These are phyloP conservation scores for Xyrauchen texanus DNA, from an alignment of 2,113 vertebrate species.

Conservation along the genomic window DNA sequence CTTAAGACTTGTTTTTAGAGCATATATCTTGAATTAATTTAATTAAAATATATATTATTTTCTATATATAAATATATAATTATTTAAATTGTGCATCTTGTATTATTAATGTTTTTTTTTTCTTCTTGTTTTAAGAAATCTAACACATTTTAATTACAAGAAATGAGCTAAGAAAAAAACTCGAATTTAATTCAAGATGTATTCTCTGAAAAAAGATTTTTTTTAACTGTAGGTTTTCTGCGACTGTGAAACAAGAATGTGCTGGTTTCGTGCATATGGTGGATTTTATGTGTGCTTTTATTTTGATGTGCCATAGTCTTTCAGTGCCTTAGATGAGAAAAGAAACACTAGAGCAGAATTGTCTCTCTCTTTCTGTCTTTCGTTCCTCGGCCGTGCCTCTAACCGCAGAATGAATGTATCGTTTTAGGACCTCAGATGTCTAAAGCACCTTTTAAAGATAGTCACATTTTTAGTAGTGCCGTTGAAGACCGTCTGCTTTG, in stretches of 20 bases:
- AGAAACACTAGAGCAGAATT: constrained; percentile 63
- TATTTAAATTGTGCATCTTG: too few species aligned
- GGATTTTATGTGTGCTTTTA: too few species aligned
- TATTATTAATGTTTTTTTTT: too few species aligned
- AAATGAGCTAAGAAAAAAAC: too few species aligned
- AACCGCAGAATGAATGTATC: constrained; percentile 75
- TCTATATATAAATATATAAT: too few species aligned
- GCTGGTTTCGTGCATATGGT: constrained; percentile 4
- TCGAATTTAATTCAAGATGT: too few species aligned
- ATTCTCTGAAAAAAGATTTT: too few species aligned
- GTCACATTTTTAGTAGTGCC: constrained; percentile 49
- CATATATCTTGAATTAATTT: too few species aligned
- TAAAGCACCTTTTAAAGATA: constrained; percentile 65
- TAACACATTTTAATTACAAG: too few species aligned
- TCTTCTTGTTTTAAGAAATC: too few species aligned
- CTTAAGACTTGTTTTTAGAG: too few species aligned
- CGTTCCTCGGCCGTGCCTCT: constrained; percentile 72
- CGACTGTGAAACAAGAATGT: constrained; percentile 66
- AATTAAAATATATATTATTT: too few species aligned
- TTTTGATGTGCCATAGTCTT: constrained; percentile 73
- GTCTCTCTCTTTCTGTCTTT: constrained; percentile 58
- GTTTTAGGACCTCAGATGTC: constrained; percentile 73
- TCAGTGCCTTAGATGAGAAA: constrained; percentile 73
- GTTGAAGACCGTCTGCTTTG: constrained; percentile 45
- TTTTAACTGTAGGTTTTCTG: constrained; percentile 46